phyloP scores from a whole-genome alignment of 1,140 invertebrate genomes.

The Phortica variegata region DNA sequence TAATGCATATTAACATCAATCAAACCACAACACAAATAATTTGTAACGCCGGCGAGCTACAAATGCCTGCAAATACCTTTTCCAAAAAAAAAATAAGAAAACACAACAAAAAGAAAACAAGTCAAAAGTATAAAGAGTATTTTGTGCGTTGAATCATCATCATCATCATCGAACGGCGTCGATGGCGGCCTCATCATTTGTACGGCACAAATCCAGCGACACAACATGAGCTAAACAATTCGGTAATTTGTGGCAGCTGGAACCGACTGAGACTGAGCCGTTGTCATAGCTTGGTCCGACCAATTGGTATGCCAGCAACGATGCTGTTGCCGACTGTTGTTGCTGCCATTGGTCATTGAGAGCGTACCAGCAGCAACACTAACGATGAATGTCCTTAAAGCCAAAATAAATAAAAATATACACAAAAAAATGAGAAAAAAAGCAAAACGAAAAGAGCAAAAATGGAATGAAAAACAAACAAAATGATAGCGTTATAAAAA shows the following conservation, averaged over 20 bases:
- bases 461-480: background rate
- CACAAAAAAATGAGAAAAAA: background rate
- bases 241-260: constrained; percentile 37
- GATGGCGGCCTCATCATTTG: constrained; percentile 45
- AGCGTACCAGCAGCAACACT: constrained; percentile 27
- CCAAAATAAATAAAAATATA: constrained; percentile 26
- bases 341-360: constrained; percentile 50
- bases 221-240: constrained; percentile 25
- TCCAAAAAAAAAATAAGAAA: background rate
- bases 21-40: too few relatives aligned
- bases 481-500: constrained; percentile 15
- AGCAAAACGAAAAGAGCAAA: constrained; percentile 1
- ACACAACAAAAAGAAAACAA: too few relatives aligned
- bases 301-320: constrained; percentile 47
- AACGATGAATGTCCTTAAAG: constrained; percentile 50
- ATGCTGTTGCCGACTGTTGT: constrained; percentile 28
- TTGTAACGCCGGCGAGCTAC: too few relatives aligned
- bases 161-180: too few relatives aligned
- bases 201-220: constrained; percentile 31
- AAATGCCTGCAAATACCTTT: constrained; percentile 17
- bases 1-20: too few relatives aligned
- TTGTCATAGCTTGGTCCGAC: constrained; percentile 9
- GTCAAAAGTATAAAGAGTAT: constrained; percentile 5
- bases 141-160: constrained; percentile 43
- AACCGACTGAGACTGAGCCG: constrained; percentile 23